phyloP scores from a whole-genome alignment of 2,888 invertebrate species.

The Entomobrya proxima region DNA sequence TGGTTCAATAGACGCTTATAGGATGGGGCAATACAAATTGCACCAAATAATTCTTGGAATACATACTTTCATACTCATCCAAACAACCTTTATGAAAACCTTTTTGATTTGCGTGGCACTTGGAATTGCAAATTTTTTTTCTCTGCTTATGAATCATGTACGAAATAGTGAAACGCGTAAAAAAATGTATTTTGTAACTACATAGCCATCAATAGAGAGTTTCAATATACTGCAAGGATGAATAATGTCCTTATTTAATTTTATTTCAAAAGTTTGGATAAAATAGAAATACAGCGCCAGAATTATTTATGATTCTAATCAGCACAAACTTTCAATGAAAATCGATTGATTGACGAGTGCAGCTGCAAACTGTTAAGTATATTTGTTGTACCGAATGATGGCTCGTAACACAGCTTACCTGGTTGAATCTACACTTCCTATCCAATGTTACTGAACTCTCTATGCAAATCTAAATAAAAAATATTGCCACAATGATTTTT shows the following conservation, averaged over 20 bases:
- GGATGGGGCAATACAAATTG: too few relatives aligned
- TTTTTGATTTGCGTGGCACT: too few relatives aligned
- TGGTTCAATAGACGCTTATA: too few relatives aligned
- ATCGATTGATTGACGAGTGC: neutral
- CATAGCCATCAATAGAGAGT: neutral
- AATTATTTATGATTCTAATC: neutral
- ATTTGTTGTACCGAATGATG: neutral
- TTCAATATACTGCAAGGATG: too few relatives aligned
- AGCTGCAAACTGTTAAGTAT: neutral
- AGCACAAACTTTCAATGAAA: neutral
- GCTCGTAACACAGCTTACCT: too few relatives aligned
- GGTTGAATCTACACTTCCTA: neutral
- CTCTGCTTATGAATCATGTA: too few relatives aligned
- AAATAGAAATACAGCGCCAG: neutral
- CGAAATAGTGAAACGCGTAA: neutral
- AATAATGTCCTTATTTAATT: neutral
- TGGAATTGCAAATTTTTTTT: too few relatives aligned
- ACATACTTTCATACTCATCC: too few relatives aligned
- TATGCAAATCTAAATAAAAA: neutral
- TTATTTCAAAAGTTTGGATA: neutral
- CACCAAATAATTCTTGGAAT: too few relatives aligned
- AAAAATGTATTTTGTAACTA: too few relatives aligned
- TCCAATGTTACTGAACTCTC: constrained; percentile 16
- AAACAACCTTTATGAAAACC: too few relatives aligned
- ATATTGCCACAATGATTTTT: neutral